Percentiles rank a stretch among this genome's conserved stretches.
phyloP scores from a whole-genome alignment of 2,797 vertebrate genomes.

The Sternotherus odoratus region DNA sequence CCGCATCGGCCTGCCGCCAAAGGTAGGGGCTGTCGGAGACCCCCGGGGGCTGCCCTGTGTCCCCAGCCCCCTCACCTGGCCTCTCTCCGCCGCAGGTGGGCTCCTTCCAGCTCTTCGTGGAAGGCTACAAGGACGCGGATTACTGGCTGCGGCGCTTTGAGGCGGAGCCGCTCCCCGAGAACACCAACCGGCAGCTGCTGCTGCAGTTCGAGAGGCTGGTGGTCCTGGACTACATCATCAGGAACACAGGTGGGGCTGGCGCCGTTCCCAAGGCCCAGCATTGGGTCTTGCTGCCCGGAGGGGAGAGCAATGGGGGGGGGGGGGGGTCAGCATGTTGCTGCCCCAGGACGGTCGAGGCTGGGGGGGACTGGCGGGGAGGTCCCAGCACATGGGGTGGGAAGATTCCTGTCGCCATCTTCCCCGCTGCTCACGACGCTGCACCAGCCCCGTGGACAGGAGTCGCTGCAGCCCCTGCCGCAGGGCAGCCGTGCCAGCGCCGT shows the following conservation, averaged over 20 bases:
- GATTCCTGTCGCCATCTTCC: too few relatives aligned
- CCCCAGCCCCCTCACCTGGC: background rate
- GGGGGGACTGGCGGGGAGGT: too few relatives aligned
- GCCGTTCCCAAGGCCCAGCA: background rate
- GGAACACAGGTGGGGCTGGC: constrained; percentile 90
- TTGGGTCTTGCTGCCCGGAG: background rate
- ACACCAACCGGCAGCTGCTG: constrained; percentile 95
- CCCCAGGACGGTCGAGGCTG: too few relatives aligned
- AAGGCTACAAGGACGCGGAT: constrained; percentile 97
- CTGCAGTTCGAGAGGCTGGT: constrained; percentile 97
- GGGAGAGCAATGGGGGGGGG: too few relatives aligned
- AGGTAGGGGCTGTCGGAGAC: constrained; percentile 79
- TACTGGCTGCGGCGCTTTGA: constrained; percentile 96
- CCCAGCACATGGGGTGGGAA: too few relatives aligned
- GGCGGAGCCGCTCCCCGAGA: constrained; percentile 94
- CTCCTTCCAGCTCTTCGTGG: constrained; percentile 98
- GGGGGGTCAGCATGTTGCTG: too few relatives aligned
- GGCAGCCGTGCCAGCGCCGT: too few relatives aligned
- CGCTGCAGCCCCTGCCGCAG: too few relatives aligned
- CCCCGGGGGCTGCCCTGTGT: rapidly evolving
- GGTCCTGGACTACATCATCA: constrained; percentile 98
- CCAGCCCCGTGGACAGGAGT: too few relatives aligned
- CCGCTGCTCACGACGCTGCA: too few relatives aligned
- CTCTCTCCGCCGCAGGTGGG: constrained; percentile 86
- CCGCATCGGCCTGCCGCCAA: constrained; percentile 95